Conservation (phyloP, 2,888 invertebrate species). For the Elegia similella region DNA sequence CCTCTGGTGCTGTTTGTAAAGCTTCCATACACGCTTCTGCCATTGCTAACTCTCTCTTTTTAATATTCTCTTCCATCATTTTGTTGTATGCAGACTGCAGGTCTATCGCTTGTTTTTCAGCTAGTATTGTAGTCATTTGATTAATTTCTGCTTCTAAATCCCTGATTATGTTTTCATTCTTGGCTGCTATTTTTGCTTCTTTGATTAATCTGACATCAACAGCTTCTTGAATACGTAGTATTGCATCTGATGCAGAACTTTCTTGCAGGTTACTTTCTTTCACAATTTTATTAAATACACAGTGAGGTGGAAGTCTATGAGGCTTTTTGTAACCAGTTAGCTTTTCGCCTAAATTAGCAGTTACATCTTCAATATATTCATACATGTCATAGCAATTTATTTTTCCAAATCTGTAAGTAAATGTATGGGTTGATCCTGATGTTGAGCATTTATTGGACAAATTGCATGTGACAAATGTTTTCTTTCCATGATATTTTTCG, state of each 20-base stretch:
- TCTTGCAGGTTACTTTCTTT: conserved; percentile 62
- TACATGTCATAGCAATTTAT: conserved; percentile 78
- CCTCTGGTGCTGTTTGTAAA: conserved; percentile 50
- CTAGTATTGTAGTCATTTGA: conserved; percentile 66
- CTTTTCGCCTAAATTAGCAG: conserved; percentile 79
- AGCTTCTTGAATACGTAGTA: conserved; percentile 67
- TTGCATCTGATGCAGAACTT: conserved; percentile 64
- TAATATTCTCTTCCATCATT: conserved; percentile 51
- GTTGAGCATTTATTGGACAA: conserved; percentile 77
- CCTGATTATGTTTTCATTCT: conserved; percentile 63
- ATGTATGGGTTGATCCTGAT: conserved; percentile 82
- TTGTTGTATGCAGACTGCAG: conserved; percentile 53
- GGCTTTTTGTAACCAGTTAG: conserved; percentile 70
- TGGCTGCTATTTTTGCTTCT: conserved; percentile 67
- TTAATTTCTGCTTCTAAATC: conserved; percentile 73
- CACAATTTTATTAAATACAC: conserved; percentile 68
- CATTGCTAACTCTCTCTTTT: conserved; percentile 62
- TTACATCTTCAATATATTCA: conserved; percentile 76
- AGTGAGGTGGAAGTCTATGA: conserved; percentile 52
- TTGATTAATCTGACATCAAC: conserved; percentile 60
- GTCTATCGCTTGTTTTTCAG: conserved; percentile 62
- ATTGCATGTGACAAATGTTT: conserved; percentile 84
- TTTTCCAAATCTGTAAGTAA: conserved; percentile 83
- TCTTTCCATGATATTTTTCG: conserved; percentile 71
- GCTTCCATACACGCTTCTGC: conserved; percentile 66